A percentile compares a stretch with the other conserved stretches of the same genome.
Conservation (phyloP, 2,888 invertebrate genomes). For the Nesidiocoris tenuis region DNA sequence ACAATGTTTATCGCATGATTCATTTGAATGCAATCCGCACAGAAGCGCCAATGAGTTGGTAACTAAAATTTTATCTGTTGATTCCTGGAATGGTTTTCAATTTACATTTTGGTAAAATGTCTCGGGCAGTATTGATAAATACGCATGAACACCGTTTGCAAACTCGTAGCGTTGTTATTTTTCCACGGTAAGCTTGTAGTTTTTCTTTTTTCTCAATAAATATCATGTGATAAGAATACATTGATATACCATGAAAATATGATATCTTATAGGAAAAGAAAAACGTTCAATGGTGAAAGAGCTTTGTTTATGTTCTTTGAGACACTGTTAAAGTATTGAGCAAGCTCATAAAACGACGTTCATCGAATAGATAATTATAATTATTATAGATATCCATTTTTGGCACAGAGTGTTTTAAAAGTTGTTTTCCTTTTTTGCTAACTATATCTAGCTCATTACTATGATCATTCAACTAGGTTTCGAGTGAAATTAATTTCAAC, state of each 20-base stretch:
- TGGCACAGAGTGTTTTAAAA: conserved; percentile 34
- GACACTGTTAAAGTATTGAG: conserved; percentile 36
- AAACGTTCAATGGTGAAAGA: conserved; percentile 27
- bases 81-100: no score
- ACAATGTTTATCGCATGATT: no score
- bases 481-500: conserved; percentile 1
- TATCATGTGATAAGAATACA: conserved; percentile 31
- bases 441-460: not conserved
- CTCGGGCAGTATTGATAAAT: no score
- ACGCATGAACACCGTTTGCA: no score
- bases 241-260: not conserved
- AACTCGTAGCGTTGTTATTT: not conserved
- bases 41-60: no score
- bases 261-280: not conserved
- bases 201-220: no score
- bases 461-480: not conserved
- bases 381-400: conserved; percentile 24
- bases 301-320: conserved; percentile 41
- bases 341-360: conserved; percentile 15
- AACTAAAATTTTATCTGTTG: no score
- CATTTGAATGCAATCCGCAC: no score
- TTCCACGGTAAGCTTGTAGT: conserved; percentile 13
- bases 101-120: no score
- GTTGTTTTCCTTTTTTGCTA: conserved; percentile 9
- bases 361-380: conserved; percentile 13